phyloP scores from a whole-genome alignment of 2,888 invertebrate species.

The Sepiola atlantica region DNA sequence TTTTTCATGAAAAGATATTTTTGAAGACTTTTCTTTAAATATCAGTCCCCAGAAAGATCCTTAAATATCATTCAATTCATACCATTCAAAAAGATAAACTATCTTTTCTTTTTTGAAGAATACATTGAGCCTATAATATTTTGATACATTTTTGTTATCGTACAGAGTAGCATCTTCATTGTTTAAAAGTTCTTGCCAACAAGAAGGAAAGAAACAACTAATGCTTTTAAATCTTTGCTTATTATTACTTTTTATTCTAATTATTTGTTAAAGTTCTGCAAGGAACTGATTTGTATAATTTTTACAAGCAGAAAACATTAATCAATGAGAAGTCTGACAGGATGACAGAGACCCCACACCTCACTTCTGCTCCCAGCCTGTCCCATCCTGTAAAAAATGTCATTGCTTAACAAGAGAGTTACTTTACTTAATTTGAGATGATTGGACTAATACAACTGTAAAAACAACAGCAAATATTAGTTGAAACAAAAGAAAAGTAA shows the following conservation, averaged over 20 bases:
- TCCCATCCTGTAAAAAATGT: neutral
- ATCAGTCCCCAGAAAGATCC: neutral
- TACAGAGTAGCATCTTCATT: neutral
- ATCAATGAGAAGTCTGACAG: constrained; percentile 9
- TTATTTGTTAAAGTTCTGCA: neutral
- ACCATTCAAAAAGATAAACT: neutral
- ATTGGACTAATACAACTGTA: neutral
- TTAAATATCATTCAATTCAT: neutral
- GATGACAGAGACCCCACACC: neutral
- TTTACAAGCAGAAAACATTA: neutral
- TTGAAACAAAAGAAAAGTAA: neutral
- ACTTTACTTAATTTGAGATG: constrained; percentile 22
- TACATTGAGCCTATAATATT: too few relatives aligned
- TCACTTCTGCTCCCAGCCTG: neutral
- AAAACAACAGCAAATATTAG: neutral
- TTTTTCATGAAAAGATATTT: too few relatives aligned
- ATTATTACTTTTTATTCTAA: neutral
- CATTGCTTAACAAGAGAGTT: constrained; percentile 1
- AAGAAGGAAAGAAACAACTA: neutral
- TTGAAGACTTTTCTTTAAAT: neutral
- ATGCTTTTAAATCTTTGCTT: neutral
- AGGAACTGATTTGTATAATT: neutral
- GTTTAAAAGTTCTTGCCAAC: constrained; percentile 6
- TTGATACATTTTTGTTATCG: neutral
- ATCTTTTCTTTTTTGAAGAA: neutral